Base-by-base conservation (phyloP, 2,797 vertebrate species). In the Epinephelus malabaricus region DNA sequence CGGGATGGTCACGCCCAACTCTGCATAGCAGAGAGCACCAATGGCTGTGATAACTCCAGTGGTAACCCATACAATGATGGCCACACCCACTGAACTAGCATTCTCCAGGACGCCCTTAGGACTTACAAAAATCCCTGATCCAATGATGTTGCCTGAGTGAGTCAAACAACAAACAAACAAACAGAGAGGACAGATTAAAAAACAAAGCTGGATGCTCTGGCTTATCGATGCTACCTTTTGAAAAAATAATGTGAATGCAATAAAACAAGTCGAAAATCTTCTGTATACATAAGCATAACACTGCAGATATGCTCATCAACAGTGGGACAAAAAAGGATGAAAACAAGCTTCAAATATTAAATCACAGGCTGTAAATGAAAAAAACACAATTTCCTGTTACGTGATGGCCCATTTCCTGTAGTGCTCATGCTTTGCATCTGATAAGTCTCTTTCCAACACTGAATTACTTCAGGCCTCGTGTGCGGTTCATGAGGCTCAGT, bases 121-220 rank as follows among this genome's bases (percentile, higher is more conserved):
- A 8, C 96, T 97, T 50, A 97, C 97, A 60, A 98, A 98, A 86
- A 97, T 97, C 66, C 97, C 97, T 0, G 96, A 97, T 64, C 96
- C 97, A 0, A 97, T 96, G 89, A 97, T 97, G 92, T 97, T 97
- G 53, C 95, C 97, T 96, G 84, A 56, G 45, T 9, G 70, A 53
- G 15, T 17, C 3, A 34, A 65, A 34, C 1, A 50, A 43, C 27
- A 21, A 18, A 6, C 27, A 30, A 30, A 30, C 27, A 30, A 2
- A 73, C 7, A 67, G 4, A 17, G 11, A 50, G n/a, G n/a, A 63
- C 27, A 50, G 34, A 50, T 69, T 15, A 50, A 38, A n/a, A 27
- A 23, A 49, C 0, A 0, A 27, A 2, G 21, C 12, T 50, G 43
- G 51, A 11, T 54, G 49, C n/a, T 67, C 6, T 6, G 30, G 25